phyloP scores from a whole-genome alignment of 2,797 vertebrate genomes.

The Cottoperca gobio region DNA sequence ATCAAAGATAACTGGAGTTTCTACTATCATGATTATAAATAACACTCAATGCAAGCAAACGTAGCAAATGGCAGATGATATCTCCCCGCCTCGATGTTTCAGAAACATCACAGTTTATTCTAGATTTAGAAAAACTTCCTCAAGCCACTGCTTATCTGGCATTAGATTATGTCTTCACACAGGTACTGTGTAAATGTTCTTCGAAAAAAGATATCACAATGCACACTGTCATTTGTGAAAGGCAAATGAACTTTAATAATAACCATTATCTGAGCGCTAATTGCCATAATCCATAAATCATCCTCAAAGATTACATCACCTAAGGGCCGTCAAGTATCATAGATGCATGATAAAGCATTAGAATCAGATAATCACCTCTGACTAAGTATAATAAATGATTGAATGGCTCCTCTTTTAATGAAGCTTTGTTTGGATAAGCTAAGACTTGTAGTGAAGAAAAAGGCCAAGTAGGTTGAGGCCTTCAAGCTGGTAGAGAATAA shows the following conservation, averaged over 20 bases:
- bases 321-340: conserved; percentile 64
- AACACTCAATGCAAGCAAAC: conserved; percentile 36
- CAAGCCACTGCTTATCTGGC: conserved; percentile 46
- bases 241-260: conserved; percentile 70
- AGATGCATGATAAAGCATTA: conserved; percentile 58
- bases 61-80: conserved; percentile 59
- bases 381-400: conserved; percentile 58
- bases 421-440: conserved; percentile 52
- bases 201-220: conserved; percentile 35
- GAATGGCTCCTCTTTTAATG: conserved; percentile 40
- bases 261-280: conserved; percentile 70
- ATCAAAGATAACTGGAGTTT: conserved; percentile 41
- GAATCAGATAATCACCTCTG: conserved; percentile 56
- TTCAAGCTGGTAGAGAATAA: neutral
- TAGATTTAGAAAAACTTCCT: conserved; percentile 51
- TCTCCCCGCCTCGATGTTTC: conserved; percentile 17
- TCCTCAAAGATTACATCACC: conserved; percentile 69
- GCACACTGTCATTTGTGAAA: conserved; percentile 48
- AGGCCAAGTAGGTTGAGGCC: conserved; percentile 4
- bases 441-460: conserved; percentile 33
- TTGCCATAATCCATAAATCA: conserved; percentile 75
- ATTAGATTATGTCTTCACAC: conserved; percentile 39
- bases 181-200: conserved; percentile 54
- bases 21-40: conserved; percentile 45
- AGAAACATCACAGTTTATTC: conserved; percentile 38